Conservation (phyloP, 2,113 vertebrate genomes). For the Muntiacus reevesi region DNA sequence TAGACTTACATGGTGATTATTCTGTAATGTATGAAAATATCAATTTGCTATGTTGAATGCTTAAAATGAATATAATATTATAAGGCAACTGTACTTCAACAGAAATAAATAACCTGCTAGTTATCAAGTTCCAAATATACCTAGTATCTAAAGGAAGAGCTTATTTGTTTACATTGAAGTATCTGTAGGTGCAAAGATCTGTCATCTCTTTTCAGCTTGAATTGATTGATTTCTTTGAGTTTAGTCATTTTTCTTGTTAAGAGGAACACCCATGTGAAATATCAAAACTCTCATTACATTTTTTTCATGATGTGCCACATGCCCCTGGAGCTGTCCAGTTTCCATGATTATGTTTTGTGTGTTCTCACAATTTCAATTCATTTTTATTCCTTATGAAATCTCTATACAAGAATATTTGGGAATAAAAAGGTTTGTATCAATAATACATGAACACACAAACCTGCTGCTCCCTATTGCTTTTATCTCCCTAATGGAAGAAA, state of each 20-base stretch:
- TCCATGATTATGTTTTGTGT: neutral
- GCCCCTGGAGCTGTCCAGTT: slow-evolving; percentile 31
- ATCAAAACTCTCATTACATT: slow-evolving; percentile 14
- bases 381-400: slow-evolving; percentile 56
- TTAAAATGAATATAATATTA: neutral
- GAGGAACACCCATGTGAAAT: slow-evolving; percentile 31
- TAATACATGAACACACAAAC: neutral
- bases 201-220: neutral
- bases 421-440: slow-evolving; percentile 40
- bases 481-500: neutral
- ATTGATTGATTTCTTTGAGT: slow-evolving; percentile 30
- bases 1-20: neutral
- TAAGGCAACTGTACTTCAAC: neutral
- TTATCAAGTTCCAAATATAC: neutral
- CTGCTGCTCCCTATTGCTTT: neutral
- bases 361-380: slow-evolving; percentile 59
- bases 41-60: neutral
- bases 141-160: neutral
- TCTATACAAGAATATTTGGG: slow-evolving; percentile 35
- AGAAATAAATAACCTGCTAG: neutral
- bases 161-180: slow-evolving; percentile 35
- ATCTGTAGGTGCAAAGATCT: slow-evolving; percentile 33
- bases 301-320: slow-evolving; percentile 37
- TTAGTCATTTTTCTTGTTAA: slow-evolving; percentile 52
- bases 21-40: neutral